Conservation (phyloP, 2,797 vertebrate genomes). For the Clarias platycephalus region DNA sequence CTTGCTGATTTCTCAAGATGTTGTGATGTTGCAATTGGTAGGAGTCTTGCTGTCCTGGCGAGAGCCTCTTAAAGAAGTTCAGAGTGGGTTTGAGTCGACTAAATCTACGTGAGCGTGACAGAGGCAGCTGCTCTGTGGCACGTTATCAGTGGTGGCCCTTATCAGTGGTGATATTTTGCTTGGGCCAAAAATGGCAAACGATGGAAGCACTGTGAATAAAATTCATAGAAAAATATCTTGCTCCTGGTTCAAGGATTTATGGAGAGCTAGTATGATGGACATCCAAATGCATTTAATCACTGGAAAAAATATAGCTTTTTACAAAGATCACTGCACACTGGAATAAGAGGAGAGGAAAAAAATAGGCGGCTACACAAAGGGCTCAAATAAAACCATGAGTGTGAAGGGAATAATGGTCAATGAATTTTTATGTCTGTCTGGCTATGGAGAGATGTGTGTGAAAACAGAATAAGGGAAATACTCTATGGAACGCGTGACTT, state of each 20-base stretch:
- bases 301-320: constrained; percentile 35
- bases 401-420: constrained; percentile 31
- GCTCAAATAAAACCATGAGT: constrained; percentile 30
- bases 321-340: constrained; percentile 24
- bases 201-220: constrained; percentile 29
- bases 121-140: constrained; percentile 41
- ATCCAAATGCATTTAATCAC: constrained; percentile 44
- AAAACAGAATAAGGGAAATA: background rate
- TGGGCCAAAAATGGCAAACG: constrained; percentile 18
- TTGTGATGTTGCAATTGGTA: constrained; percentile 32
- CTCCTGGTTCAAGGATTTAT: constrained; percentile 38
- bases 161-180: constrained; percentile 47
- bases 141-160: constrained; percentile 40
- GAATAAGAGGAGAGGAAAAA: constrained; percentile 2
- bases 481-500: background rate
- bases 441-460: background rate
- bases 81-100: constrained; percentile 42
- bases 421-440: constrained; percentile 4
- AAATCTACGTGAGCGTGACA: constrained; percentile 39
- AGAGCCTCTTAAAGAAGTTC: background rate
- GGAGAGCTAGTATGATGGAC: constrained; percentile 23
- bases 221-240: constrained; percentile 37
- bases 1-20: constrained; percentile 40
- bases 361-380: constrained; percentile 22
- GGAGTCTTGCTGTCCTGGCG: constrained; percentile 19